Evolutionary conservation across 2,888 invertebrate species (phyloP).

Genomic region (Heliconius ismenius): DNA sequence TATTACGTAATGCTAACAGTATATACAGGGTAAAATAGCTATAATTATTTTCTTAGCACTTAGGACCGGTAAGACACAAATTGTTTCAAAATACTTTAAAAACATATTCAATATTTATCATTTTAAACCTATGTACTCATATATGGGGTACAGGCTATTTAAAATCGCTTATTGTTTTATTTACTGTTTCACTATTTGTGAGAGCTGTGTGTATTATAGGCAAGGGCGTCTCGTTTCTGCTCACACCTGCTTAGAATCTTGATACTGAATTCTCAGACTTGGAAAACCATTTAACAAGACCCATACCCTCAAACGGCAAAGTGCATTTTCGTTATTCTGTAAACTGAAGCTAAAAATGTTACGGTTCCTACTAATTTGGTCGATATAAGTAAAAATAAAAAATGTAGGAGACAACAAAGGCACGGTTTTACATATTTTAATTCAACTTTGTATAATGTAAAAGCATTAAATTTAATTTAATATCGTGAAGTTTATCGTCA

Average conservation of each 20-base stretch:
- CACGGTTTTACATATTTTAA: conserved; percentile 43
- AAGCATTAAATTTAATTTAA: conserved; percentile 23
- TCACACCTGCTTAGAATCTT: conserved; percentile 78
- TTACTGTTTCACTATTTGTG: background rate
- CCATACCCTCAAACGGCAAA: conserved; percentile 50
- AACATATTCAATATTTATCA: no score
- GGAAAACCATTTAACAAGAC: conserved; percentile 62
- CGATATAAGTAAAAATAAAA: conserved; percentile 52
- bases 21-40: no score
- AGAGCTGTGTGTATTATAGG: conserved; percentile 53
- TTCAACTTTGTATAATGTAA: conserved; percentile 23
- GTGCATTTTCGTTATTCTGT: conserved; percentile 40
- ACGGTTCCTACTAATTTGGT: conserved; percentile 51
- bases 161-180: background rate
- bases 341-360: conserved; percentile 41
- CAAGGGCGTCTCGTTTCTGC: conserved; percentile 70
- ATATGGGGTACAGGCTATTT: no score
- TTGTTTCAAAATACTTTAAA: no score
- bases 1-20: no score
- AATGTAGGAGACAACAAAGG: conserved; percentile 47
- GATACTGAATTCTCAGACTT: conserved; percentile 71
- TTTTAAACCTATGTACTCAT: no score
- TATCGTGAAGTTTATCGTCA: conserved; percentile 4
- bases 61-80: no score
- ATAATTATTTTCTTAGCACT: no score